Base-by-base conservation (phyloP, 2,113 vertebrate species). In the Anser brachyrhynchus region DNA sequence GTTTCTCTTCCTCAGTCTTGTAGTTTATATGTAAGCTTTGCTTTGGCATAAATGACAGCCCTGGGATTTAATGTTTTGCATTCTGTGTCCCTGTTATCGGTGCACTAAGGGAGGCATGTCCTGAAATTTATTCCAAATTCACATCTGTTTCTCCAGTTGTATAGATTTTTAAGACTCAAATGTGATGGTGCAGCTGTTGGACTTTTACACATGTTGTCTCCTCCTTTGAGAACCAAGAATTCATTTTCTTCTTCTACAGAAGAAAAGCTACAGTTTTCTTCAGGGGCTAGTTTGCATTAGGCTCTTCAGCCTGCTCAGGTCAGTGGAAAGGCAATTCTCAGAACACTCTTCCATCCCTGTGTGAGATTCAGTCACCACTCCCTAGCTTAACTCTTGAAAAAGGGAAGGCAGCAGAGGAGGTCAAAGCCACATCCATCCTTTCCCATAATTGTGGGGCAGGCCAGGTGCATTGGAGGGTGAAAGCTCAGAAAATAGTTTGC, bases 81-180 rank as follows among this genome's bases (percentile, higher is more conserved):
- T 84, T 55, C 61, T 67, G 21, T 87, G 73, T 72, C 49, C 39
- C 33, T 89, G 16, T 65, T 69, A 61, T 6, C 64, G 31, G 43
- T 61, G 28, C 33, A 57, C 28, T 14, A 43, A 84, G 51, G 61
- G 37, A 85, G 29, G 75, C 31, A 61, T 10, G 10, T 67, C 54
- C 33, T 74, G 35, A 69, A 21, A 80, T 77, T 55, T 80, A 65
- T 78, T 90, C 55, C 33, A 89, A 90, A 72, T 74, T 78, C 88
- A 71, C 83, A 96, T 94, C 88, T 96, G 76, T 90, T 95, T 91
- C 73, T 95, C 73, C 57, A 87, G 9, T 92, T 96, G 43, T 73
- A 89, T 75, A 41, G 44, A 90, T n/a, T 89, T 94, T 75, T 72
- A 81, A 86, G 49, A 69, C 62, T 90, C 51, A 61, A 51, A 88